These are phyloP conservation scores for Athetis lepigone DNA, from an alignment of 2,888 invertebrate species.

Conservation along the genomic window DNA sequence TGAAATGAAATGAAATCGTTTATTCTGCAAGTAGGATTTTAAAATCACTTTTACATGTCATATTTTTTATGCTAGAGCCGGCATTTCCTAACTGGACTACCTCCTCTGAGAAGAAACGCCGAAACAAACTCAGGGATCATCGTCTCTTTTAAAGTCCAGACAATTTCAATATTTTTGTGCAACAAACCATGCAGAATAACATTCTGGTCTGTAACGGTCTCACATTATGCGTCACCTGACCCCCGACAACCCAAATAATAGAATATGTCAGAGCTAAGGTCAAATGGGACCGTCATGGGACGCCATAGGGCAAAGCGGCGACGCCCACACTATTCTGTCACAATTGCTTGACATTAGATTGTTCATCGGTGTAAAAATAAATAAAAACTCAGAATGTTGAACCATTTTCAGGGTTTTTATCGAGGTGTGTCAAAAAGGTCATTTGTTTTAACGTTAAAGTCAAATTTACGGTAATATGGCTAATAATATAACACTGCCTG, in stretches of 20 bases:
- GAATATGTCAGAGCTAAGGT: conserved; percentile 32
- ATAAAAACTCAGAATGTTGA: no score
- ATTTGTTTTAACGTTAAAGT: conserved; percentile 6
- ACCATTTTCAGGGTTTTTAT: conserved; percentile 13
- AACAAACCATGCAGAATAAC: no score
- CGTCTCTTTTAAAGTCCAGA: no score
- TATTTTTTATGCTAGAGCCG: no score
- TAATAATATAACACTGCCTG: background rate
- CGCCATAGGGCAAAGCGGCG: conserved; percentile 22
- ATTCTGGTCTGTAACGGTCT: background rate
- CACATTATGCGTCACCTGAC: conserved; percentile 37
- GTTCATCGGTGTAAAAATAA: conserved; percentile 16
- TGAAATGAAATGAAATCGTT: no score
- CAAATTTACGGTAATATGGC: conserved; percentile 12
- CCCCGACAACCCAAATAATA: conserved; percentile 37
- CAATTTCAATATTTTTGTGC: no score
- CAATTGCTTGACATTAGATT: background rate
- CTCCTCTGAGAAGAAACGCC: no score
- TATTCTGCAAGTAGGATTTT: no score
- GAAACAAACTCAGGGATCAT: no score
- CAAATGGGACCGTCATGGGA: conserved; percentile 22
- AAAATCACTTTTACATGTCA: no score
- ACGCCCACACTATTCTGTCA: conserved; percentile 27
- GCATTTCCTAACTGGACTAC: no score
- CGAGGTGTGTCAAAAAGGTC: background rate